Percentiles rank a stretch among this genome's conserved stretches.
Conservation (phyloP, 2,113 vertebrate genomes). For the Anguilla japonica region DNA sequence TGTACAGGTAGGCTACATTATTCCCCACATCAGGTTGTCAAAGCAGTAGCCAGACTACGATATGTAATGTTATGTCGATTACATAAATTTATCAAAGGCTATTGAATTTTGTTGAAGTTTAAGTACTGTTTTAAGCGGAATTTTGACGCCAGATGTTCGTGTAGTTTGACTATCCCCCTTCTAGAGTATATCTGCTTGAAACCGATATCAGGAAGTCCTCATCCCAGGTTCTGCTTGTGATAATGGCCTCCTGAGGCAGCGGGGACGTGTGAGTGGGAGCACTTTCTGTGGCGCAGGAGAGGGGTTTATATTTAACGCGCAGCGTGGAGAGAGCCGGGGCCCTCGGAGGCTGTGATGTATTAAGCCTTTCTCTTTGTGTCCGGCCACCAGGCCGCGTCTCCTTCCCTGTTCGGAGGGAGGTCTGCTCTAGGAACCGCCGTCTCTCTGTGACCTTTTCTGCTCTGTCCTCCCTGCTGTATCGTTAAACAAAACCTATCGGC, state of each 20-base stretch:
- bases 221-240: not conserved
- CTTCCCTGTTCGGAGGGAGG: not conserved
- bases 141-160: too few relatives aligned
- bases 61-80: too few relatives aligned
- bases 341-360: not conserved
- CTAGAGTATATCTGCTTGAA: too few relatives aligned
- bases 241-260: constrained; percentile 21
- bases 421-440: not conserved
- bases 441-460: not conserved
- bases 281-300: not conserved
- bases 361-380: not conserved
- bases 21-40: too few relatives aligned
- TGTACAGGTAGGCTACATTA: too few relatives aligned
- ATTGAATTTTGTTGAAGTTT: too few relatives aligned
- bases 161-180: too few relatives aligned
- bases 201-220: not conserved
- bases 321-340: not conserved
- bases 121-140: too few relatives aligned
- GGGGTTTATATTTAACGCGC: not conserved
- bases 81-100: too few relatives aligned
- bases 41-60: too few relatives aligned
- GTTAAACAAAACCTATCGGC: not conserved
- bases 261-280: not conserved
- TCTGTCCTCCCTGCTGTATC: not conserved
- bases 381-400: not conserved